phyloP scores from a whole-genome alignment of 37 sponge, comb jelly and placozoan species.

The Diacarnus erythraeanus region DNA sequence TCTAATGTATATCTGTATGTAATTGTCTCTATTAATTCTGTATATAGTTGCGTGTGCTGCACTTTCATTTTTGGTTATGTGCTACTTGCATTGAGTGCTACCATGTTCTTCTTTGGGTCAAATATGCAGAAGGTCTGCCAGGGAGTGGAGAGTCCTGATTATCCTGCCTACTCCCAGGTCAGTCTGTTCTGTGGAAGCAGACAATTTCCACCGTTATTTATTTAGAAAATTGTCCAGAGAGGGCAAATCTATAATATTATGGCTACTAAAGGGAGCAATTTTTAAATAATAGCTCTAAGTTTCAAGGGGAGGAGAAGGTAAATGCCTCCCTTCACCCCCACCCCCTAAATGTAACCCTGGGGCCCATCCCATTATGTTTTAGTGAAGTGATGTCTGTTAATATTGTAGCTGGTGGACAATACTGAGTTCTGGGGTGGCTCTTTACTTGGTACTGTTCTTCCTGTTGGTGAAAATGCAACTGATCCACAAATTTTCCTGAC shows the following conservation, averaged over 20 bases:
- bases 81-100: conserved; percentile 42
- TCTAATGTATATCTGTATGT: no score
- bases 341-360: no score
- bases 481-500: background rate
- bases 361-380: no score
- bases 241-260: no score
- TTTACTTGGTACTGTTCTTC: conserved; percentile 13
- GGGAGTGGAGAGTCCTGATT: conserved; percentile 44
- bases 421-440: conserved; percentile 45
- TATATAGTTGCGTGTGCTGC: conserved; percentile 40
- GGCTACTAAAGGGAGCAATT: no score
- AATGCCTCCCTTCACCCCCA: no score
- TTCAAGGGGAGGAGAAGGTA: no score
- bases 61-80: conserved; percentile 65
- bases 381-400: no score
- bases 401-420: conserved; percentile 45
- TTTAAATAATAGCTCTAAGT: no score
- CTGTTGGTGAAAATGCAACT: background rate
- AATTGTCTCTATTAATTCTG: no score
- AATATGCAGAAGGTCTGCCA: conserved; percentile 62
- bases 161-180: conserved; percentile 40
- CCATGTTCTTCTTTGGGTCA: conserved; percentile 63
- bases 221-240: background rate
- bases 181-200: background rate
- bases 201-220: background rate